These are phyloP conservation scores for Papilio machaon DNA, from an alignment of 1,140 invertebrate species.

Conservation along the genomic window DNA sequence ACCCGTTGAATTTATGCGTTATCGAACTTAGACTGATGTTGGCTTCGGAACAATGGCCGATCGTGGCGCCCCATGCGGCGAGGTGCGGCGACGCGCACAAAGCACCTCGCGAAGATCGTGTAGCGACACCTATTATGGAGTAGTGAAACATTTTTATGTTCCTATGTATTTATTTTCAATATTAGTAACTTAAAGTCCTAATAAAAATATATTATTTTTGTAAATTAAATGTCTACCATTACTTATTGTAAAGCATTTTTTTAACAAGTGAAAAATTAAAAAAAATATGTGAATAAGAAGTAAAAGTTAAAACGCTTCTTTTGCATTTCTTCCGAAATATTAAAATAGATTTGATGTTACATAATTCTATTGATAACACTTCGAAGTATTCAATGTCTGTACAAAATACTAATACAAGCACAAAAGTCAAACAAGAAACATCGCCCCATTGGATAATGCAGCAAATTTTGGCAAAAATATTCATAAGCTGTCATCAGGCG, in stretches of 20 bases:
- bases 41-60: slow-evolving; percentile 73
- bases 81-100: slow-evolving; percentile 50
- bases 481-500: slow-evolving; percentile 81
- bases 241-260: background rate
- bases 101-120: slow-evolving; percentile 34
- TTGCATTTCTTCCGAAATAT: too few relatives aligned
- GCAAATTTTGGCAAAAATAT: slow-evolving; percentile 79
- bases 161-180: background rate
- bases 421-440: slow-evolving; percentile 70
- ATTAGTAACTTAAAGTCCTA: background rate
- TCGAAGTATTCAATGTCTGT: slow-evolving; percentile 20
- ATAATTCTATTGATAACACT: slow-evolving; percentile 46
- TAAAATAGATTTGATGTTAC: background rate
- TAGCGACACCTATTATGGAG: slow-evolving; percentile 75
- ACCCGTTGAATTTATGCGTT: slow-evolving; percentile 78
- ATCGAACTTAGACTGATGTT: slow-evolving; percentile 72
- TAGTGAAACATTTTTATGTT: slow-evolving; percentile 55
- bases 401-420: slow-evolving; percentile 57
- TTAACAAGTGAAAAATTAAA: background rate
- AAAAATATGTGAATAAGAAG: too few relatives aligned
- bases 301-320: too few relatives aligned
- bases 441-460: slow-evolving; percentile 66
- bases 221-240: too few relatives aligned
- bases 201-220: background rate
- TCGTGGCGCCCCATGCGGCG: slow-evolving; percentile 78